These are phyloP conservation scores for Cygnus olor DNA, from an alignment of 2,797 vertebrate species.

Conservation along the genomic window DNA sequence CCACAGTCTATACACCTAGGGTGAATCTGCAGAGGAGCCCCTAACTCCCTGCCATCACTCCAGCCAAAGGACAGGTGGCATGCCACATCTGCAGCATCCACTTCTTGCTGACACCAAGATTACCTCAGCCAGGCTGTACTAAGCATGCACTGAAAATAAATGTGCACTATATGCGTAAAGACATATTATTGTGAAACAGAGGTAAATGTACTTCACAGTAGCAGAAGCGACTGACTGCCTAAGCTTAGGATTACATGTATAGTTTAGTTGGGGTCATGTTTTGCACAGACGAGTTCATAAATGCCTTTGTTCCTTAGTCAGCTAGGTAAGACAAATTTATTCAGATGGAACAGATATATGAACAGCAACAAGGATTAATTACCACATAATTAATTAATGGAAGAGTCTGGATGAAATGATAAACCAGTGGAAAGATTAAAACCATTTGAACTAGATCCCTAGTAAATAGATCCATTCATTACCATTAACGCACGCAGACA, in stretches of 20 bases:
- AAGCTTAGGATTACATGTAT: not conserved
- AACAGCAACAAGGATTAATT: slow-evolving; percentile 32
- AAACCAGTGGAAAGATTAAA: slow-evolving; percentile 40
- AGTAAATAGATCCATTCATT: slow-evolving; percentile 16
- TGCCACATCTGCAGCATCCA: not conserved
- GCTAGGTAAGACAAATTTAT: not conserved
- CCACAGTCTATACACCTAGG: fast-evolving
- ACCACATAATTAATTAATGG: slow-evolving; percentile 57
- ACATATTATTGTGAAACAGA: fast-evolving
- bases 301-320: not conserved
- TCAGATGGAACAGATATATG: not conserved
- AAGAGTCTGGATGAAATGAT: slow-evolving; percentile 51
- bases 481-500: not conserved
- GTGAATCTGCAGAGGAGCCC: not conserved
- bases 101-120: not conserved
- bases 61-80: not conserved
- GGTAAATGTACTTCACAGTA: fast-evolving
- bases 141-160: not conserved
- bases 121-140: not conserved
- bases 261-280: not conserved
- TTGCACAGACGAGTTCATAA: not conserved
- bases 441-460: not conserved
- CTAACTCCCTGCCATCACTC: fast-evolving
- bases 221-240: not conserved
- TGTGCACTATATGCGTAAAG: fast-evolving